A percentile compares a stretch with the other conserved stretches of the same genome.
Evolutionary conservation across 2,113 vertebrate genomes (phyloP).

Genomic region (Rhadina sibilatrix): DNA sequence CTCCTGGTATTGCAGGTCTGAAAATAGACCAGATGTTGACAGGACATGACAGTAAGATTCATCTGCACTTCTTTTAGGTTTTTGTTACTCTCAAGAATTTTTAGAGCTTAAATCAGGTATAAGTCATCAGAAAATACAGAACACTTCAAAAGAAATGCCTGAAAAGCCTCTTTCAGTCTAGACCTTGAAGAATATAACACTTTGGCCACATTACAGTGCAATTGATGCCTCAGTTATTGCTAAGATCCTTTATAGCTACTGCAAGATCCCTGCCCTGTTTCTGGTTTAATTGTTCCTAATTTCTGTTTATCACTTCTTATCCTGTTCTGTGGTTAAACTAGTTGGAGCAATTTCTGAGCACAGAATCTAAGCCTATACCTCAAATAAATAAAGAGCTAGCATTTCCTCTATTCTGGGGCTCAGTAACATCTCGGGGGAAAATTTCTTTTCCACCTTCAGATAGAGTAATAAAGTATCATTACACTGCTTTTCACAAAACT

Average conservation of each 20-base stretch:
- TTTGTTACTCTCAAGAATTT: neutral
- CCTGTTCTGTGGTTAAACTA: neutral
- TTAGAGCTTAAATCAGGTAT: neutral
- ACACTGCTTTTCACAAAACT: neutral
- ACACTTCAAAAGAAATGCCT: neutral
- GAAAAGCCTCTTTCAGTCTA: neutral
- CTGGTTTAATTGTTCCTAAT: neutral
- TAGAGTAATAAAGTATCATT: neutral
- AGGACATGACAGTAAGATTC: neutral
- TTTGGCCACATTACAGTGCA: neutral
- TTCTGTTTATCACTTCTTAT: neutral
- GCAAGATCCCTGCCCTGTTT: neutral
- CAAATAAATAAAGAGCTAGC: neutral
- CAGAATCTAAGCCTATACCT: neutral
- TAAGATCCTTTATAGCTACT: neutral
- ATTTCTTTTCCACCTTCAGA: neutral
- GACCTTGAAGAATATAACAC: neutral
- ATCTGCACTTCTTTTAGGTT: neutral
- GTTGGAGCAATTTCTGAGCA: neutral
- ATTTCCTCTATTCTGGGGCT: neutral
- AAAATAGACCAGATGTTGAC: neutral
- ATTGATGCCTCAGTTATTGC: neutral
- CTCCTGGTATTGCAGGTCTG: neutral
- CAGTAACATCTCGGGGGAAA: neutral
- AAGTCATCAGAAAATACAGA: neutral